Base-by-base conservation (phyloP, 2,113 vertebrate genomes). In the Phalacrocorax aristotelis region DNA sequence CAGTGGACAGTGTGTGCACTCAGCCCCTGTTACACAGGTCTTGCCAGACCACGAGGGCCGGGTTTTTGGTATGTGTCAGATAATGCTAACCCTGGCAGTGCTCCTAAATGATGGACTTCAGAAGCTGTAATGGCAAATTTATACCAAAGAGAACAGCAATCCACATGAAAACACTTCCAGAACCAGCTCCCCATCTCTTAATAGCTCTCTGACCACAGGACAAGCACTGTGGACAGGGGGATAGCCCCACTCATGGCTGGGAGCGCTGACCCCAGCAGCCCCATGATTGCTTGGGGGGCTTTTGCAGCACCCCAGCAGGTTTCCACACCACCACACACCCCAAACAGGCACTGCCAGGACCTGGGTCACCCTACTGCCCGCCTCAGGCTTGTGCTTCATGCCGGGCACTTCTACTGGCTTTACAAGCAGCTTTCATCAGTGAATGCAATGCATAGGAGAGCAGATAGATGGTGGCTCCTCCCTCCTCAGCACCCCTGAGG, bases 241-340 rank as follows among this genome's bases (percentile, higher is more conserved):
- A 3, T 26, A 6, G 2, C 25, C 11, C 11, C 3, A 8, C 42
- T 77, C 6, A 29, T 1, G 3, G 46, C 21, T 3, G 2, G 13
- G 3, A 62, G 6, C 4, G 2, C 70, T 91, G 76, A 49, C 22
- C 44, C 49, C 75, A 42, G 83, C 12, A 65, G 55, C 60, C 32
- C 32, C 57, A 9, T 0, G 2, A 46, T 17, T 1, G 0, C 27
- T 38, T 1, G 4, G 30, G 58, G 36, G 13, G 1, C 30, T 30
- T 68, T 54, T 76, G 54, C 58, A 77, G 64, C 32, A 62, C 13
- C 77, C 40, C 51, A 42, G 68, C 52, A 70, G 54, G n/a, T 29
- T 38, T 71, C 55, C 14, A 13, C 76, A 34, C 4, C 0, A 1
- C 21, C 4, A 3, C 72, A 58, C 62, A 46, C 15, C 15, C 27